phyloP scores from a whole-genome alignment of 2,888 invertebrate genomes.

The Drosophila ustulata region DNA sequence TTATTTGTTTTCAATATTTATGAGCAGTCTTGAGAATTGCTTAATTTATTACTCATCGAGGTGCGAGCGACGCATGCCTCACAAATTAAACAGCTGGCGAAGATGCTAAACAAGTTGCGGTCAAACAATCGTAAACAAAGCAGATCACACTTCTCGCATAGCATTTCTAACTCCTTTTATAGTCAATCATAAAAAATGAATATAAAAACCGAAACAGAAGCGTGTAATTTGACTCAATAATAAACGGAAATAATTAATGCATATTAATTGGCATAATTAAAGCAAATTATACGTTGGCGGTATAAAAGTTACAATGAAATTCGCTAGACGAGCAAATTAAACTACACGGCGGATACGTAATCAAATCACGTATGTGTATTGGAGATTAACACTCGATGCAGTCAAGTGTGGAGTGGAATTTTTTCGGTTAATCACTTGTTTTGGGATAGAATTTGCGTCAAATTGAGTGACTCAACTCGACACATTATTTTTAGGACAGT shows the following conservation, averaged over 20 bases:
- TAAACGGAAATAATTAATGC: slow-evolving; percentile 10
- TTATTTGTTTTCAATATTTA: too few relatives aligned
- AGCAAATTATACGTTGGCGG: slow-evolving; percentile 11
- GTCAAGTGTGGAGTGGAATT: slow-evolving; percentile 2
- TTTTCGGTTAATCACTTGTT: slow-evolving; percentile 7
- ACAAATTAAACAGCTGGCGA: not conserved
- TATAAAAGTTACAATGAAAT: slow-evolving; percentile 2
- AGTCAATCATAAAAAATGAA: not conserved
- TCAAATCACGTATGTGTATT: not conserved
- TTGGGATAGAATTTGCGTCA: slow-evolving; percentile 5
- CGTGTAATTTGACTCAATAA: slow-evolving; percentile 12
- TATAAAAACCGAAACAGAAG: slow-evolving; percentile 14
- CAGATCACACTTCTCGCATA: not conserved
- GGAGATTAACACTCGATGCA: slow-evolving; percentile 3
- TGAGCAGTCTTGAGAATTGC: too few relatives aligned
- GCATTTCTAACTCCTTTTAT: not conserved
- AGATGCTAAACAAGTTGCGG: slow-evolving; percentile 1
- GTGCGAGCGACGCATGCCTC: slow-evolving; percentile 8
- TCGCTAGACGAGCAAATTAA: slow-evolving; percentile 6
- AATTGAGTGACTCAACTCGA: slow-evolving; percentile 31
- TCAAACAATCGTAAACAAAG: not conserved
- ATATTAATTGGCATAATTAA: slow-evolving; percentile 45
- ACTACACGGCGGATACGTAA: slow-evolving; percentile 3
- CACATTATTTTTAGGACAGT: slow-evolving; percentile 29
- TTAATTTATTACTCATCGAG: slow-evolving; percentile 11